phyloP scores from a whole-genome alignment of 2,113 vertebrate genomes.

The Tympanuchus pallidicinctus region DNA sequence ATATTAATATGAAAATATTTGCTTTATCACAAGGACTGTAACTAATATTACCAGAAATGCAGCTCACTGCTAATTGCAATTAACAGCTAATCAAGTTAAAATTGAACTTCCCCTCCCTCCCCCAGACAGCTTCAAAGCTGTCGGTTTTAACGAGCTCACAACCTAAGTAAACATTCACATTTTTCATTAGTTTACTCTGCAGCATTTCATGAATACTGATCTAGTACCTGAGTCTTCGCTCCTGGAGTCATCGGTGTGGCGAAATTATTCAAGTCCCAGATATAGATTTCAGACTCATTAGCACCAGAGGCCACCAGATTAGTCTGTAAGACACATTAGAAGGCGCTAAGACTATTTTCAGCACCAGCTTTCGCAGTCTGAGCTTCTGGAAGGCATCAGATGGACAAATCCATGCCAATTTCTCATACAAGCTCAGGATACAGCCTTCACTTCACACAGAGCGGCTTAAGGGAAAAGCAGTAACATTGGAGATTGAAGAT shows the following conservation, averaged over 20 bases:
- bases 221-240: constrained; percentile 91
- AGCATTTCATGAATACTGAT: background rate
- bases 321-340: constrained; percentile 76
- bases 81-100: background rate
- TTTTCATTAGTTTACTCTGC: background rate
- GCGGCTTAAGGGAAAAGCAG: background rate
- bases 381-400: background rate
- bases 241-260: constrained; percentile 96
- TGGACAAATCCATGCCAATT: background rate
- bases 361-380: background rate
- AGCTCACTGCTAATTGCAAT: background rate
- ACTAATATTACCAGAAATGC: background rate
- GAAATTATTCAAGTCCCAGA: constrained; percentile 98
- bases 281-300: constrained; percentile 98
- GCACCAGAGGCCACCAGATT: constrained; percentile 95
- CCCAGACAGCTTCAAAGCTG: background rate
- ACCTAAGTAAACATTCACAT: too few species aligned
- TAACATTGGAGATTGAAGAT: background rate
- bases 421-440: background rate
- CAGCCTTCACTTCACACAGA: background rate
- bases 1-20: background rate
- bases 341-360: background rate
- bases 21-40: background rate
- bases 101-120: background rate
- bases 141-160: background rate